Percentiles rank a stretch among this genome's conserved stretches.
Conservation (phyloP, 2,797 vertebrate genomes). For the Nyctibius grandis region DNA sequence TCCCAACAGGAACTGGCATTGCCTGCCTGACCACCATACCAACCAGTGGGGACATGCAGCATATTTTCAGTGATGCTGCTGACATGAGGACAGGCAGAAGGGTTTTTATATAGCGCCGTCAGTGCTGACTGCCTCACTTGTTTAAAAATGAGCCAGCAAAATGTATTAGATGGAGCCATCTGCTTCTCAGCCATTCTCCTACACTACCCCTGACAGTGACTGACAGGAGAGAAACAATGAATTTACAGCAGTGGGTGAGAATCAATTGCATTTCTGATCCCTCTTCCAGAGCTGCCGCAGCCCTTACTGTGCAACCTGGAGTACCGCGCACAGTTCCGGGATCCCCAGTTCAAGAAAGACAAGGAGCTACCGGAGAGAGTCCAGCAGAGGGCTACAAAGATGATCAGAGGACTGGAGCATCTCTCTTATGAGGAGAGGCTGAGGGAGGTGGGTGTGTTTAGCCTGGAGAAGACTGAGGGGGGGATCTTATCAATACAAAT, state of each 20-base stretch:
- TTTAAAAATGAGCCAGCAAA: constrained; percentile 57
- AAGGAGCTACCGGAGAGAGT: too few species aligned
- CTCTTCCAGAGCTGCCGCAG: not conserved
- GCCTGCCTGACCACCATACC: not conserved
- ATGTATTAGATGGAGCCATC: constrained; percentile 61
- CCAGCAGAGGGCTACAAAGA: too few species aligned
- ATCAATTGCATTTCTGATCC: constrained; percentile 18
- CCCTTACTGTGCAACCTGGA: not conserved
- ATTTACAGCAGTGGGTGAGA: constrained; percentile 44
- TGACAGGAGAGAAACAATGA: constrained; percentile 58
- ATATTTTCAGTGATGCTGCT: not conserved
- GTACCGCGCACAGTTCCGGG: too few species aligned
- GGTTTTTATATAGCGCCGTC: not conserved
- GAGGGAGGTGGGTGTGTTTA: too few species aligned
- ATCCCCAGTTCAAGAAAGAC: too few species aligned
- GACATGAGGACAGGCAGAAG: not conserved
- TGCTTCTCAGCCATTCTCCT: constrained; percentile 60
- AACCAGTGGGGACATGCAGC: not conserved
- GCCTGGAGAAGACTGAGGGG: too few species aligned
- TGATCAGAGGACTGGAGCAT: too few species aligned
- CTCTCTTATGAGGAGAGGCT: too few species aligned
- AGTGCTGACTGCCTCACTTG: constrained; percentile 26
- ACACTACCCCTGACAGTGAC: constrained; percentile 45
- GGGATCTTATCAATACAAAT: too few species aligned
- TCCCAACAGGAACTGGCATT: not conserved